phyloP scores from a whole-genome alignment of 2,113 vertebrate genomes.

The Gasterosteus aculeatus region DNA sequence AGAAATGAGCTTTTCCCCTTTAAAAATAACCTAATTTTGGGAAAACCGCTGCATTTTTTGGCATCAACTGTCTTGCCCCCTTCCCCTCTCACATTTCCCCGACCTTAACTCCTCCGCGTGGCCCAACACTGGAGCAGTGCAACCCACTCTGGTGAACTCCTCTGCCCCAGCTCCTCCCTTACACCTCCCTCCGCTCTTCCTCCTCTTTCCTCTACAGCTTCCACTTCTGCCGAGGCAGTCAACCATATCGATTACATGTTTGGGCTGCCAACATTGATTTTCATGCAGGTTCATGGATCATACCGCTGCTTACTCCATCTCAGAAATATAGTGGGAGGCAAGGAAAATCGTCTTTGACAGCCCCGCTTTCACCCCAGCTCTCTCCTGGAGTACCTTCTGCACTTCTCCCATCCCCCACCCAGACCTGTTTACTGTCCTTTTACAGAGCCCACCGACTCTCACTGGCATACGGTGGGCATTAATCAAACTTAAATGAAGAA shows the following conservation, averaged over 20 bases:
- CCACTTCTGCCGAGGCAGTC: conserved; percentile 49
- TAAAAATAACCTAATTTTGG: conserved; percentile 6
- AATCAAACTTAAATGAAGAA: not conserved
- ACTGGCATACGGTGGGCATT: conserved; percentile 14
- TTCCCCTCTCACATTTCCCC: conserved; percentile 44
- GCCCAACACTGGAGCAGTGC: conserved; percentile 51
- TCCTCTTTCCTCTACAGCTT: conserved; percentile 21
- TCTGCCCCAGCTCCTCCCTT: conserved; percentile 40
- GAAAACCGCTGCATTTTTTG: conserved; percentile 17
- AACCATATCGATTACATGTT: conserved; percentile 77
- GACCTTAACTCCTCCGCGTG: conserved; percentile 54
- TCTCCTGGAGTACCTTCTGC: conserved; percentile 21
- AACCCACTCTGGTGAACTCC: conserved; percentile 37
- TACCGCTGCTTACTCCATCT: conserved; percentile 67
- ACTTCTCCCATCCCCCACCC: conserved; percentile 8
- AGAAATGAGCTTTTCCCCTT: conserved; percentile 1
- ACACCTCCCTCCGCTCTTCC: conserved; percentile 13
- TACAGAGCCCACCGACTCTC: conserved; percentile 14
- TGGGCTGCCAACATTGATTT: conserved; percentile 80
- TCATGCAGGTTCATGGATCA: conserved; percentile 76
- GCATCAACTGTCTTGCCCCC: conserved; percentile 43
- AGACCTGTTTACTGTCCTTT: conserved; percentile 28
- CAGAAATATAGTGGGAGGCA: conserved; percentile 60
- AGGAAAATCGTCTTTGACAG: conserved; percentile 73
- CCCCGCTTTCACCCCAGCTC: conserved; percentile 21